These are phyloP conservation scores for Dryas iulia DNA, from an alignment of 1,140 invertebrate genomes.

Conservation along the genomic window DNA sequence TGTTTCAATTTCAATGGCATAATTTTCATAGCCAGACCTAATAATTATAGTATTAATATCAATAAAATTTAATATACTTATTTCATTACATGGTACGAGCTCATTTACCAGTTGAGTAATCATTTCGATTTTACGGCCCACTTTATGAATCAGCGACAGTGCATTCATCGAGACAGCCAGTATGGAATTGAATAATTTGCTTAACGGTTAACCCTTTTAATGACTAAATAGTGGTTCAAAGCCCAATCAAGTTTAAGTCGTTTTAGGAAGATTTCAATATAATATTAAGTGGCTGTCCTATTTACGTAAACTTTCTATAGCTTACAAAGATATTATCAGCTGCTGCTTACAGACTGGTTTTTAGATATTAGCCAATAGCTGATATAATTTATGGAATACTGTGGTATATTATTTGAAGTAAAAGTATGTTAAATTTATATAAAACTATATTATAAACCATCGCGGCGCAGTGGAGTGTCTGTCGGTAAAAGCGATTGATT, in stretches of 20 bases:
- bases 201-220: neutral
- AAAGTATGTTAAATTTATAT: too few species aligned
- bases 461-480: too few species aligned
- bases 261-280: neutral
- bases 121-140: constrained; percentile 47
- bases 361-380: too few species aligned
- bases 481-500: too few species aligned
- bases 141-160: constrained; percentile 53
- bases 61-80: constrained; percentile 4
- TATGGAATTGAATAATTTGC: neutral
- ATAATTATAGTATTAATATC: neutral
- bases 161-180: constrained; percentile 45
- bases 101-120: constrained; percentile 45
- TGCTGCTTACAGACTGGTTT: neutral
- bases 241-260: neutral
- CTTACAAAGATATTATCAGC: neutral
- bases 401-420: too few species aligned
- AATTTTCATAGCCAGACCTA: too few species aligned
- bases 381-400: too few species aligned
- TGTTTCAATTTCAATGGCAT: too few species aligned
- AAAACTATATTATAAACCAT: too few species aligned
- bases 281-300: neutral
- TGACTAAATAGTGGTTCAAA: neutral
- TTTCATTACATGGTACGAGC: constrained; percentile 19
- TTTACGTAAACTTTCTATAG: neutral